phyloP scores from a whole-genome alignment of 2,797 vertebrate species.

The Sebastes variabilis region DNA sequence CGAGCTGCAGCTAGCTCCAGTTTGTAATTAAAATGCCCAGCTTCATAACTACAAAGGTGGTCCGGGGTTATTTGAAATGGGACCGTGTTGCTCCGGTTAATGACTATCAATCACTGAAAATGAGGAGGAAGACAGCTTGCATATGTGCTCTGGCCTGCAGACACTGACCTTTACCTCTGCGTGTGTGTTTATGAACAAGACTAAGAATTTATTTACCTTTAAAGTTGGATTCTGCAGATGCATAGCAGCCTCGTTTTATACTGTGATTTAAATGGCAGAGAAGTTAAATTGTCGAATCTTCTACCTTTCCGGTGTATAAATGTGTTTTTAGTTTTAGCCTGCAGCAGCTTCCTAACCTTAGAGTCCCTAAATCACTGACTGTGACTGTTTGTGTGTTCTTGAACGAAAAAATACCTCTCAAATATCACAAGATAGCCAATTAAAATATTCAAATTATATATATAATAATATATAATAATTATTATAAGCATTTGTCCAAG shows the following conservation, averaged over 20 bases:
- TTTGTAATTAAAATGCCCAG: constrained; percentile 47
- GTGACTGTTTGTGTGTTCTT: neutral
- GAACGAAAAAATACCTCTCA: neutral
- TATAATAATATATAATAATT: too few species aligned
- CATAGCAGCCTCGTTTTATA: neutral
- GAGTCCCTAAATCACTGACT: neutral
- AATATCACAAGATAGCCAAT: neutral
- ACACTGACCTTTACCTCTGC: constrained; percentile 15
- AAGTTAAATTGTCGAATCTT: neutral
- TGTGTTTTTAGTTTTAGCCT: neutral
- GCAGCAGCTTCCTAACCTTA: neutral
- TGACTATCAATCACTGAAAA: constrained; percentile 35
- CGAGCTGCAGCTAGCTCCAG: neutral
- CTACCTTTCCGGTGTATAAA: neutral
- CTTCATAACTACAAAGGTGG: constrained; percentile 26
- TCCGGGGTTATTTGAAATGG: constrained; percentile 9
- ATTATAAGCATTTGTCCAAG: neutral
- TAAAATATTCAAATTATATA: neutral
- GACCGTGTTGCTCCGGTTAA: constrained; percentile 19
- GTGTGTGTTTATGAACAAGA: neutral
- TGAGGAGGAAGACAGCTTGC: neutral
- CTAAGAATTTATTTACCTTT: neutral
- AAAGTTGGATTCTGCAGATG: neutral
- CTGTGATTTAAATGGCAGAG: neutral
- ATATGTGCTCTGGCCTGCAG: neutral